phyloP scores from a whole-genome alignment of 1,140 invertebrate genomes.

The Forficula auricularia region DNA sequence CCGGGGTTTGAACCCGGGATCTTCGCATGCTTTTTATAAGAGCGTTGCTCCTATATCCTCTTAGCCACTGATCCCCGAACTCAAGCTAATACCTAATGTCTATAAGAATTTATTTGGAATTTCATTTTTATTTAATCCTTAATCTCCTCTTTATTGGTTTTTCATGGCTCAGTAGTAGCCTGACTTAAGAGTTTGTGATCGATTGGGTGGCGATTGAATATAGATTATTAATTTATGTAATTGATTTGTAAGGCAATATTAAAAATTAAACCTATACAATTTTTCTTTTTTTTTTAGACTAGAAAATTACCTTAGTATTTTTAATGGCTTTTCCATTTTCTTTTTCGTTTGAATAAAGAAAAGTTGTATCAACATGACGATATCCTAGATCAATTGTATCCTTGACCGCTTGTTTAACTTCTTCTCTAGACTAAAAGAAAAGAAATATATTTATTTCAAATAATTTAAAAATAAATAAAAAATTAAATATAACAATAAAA shows the following conservation, averaged over 20 bases:
- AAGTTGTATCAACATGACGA: constrained; percentile 49
- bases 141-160: background rate
- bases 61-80: too few species aligned
- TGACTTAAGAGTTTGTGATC: background rate
- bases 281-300: constrained; percentile 32
- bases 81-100: too few species aligned
- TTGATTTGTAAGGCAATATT: background rate
- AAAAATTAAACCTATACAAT: too few species aligned
- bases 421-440: constrained; percentile 26
- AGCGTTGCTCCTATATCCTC: too few species aligned
- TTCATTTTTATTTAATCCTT: too few species aligned
- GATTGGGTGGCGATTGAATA: background rate
- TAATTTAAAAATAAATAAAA: constrained; percentile 10
- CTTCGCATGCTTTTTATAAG: too few species aligned
- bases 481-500: too few species aligned
- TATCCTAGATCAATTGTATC: constrained; percentile 49
- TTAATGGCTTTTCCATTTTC: constrained; percentile 24
- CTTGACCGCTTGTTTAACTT: constrained; percentile 41
- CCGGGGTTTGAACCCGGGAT: too few species aligned
- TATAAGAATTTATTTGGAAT: too few species aligned
- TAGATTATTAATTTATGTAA: too few species aligned
- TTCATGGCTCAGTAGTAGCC: background rate
- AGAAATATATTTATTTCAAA: background rate
- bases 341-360: constrained; percentile 32
- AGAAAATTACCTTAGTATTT: constrained; percentile 28